Conservation (phyloP, 1,140 invertebrate species). For the Probaryconus sp. region DNA sequence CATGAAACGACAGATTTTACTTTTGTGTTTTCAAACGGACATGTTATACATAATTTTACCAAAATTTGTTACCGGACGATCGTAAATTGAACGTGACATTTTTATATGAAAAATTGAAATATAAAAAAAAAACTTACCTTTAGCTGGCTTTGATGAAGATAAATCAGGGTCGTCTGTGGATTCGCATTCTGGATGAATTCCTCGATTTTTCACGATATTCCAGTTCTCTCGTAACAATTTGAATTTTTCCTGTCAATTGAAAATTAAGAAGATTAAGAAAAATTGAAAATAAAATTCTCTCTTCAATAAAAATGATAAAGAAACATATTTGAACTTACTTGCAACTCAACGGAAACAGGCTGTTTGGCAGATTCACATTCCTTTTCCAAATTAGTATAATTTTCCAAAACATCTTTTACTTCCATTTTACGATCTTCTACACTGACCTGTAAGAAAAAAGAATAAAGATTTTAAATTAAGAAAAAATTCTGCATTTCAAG, state of each 20-base stretch:
- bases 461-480: constrained; percentile 2
- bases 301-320: too few relatives aligned
- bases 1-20: too few relatives aligned
- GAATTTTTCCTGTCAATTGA: constrained; percentile 76
- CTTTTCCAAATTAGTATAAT: constrained; percentile 83
- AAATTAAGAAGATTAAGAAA: too few relatives aligned
- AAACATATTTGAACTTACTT: constrained; percentile 71
- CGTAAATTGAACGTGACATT: too few relatives aligned
- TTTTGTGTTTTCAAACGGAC: too few relatives aligned
- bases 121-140: constrained; percentile 62
- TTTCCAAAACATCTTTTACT: constrained; percentile 83
- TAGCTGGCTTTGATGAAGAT: constrained; percentile 30
- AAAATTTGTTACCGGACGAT: too few relatives aligned
- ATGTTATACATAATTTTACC: too few relatives aligned
- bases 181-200: constrained; percentile 65
- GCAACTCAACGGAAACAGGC: constrained; percentile 80
- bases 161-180: constrained; percentile 12
- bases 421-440: constrained; percentile 81
- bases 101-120: too few relatives aligned
- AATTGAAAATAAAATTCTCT: too few relatives aligned
- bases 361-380: constrained; percentile 81
- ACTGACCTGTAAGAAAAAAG: constrained; percentile 68
- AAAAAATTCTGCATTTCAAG: background rate
- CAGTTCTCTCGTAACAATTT: constrained; percentile 82
- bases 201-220: constrained; percentile 78